Evolutionary conservation across 2,797 vertebrate species (phyloP), one percentile per base, ranked within the genome.

Genomic region (Mycteria americana): DNA sequence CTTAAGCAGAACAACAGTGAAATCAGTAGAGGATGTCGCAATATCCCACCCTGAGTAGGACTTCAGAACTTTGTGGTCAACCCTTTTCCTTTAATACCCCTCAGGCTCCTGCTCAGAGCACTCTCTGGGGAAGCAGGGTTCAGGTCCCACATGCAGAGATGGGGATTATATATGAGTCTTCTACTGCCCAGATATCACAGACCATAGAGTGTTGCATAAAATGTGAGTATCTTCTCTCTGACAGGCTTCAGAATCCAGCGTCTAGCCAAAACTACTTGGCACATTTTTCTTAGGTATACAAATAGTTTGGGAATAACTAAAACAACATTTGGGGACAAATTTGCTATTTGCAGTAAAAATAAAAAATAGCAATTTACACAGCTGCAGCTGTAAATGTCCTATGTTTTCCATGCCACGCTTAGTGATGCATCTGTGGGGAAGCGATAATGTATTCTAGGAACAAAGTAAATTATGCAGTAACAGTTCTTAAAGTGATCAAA

Each of bases 391-490:
- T 51, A 80, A 76, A 88, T 41, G 30, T 51, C 35, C 39, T 24
- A 7, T 51, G 28, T 56, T 90, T 92, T 87, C 30, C n/a, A 53
- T 60, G 22, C 30, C 46, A 43, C 39, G 11, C 13, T 74, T 53
- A 35, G 16, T 39, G 74, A 76, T 39, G 17, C 46, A 57, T 74
- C 77, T 92, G 30, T 53, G 45, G 51, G 18, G 16, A 93, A 84
- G 13, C 3, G 4, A 88, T 77, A 60, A 70, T 51, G 24, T 65
- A n/a, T 88, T 70, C 80, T 53, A 92, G 84, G 53, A 92, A 92
- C 13, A 15, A 73, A 89, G 41, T 86, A 73, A 81, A 90, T 84
- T 94, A 92, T 92, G 85, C 88, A 96, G 83, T 48, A 88, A 30
- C 24, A 78, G 39, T 68, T 85, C 46, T 93, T 87, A 50, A 82